Percentiles rank a stretch among this genome's conserved stretches.
Evolutionary conservation across 2,113 vertebrate genomes (phyloP).

Genomic region (Pterocles gutturalis): DNA sequence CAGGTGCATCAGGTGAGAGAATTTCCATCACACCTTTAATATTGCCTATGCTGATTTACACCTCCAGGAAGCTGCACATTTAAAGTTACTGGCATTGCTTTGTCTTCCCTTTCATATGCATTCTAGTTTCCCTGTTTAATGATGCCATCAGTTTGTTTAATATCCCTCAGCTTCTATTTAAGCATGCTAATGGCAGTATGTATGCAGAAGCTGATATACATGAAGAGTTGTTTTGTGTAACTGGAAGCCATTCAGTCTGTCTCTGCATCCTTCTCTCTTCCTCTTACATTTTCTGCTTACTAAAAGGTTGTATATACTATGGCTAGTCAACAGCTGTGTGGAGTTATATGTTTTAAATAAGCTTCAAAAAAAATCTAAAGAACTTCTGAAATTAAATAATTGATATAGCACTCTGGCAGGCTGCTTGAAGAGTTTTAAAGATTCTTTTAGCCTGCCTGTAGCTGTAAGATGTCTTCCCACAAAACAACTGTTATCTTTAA

Average conservation of each 20-base stretch:
- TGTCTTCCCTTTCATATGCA: neutral
- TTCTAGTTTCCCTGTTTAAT: neutral
- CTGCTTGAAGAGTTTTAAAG: slow-evolving; percentile 17
- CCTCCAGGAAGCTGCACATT: neutral
- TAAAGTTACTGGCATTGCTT: slow-evolving; percentile 23
- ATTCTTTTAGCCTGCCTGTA: slow-evolving; percentile 20
- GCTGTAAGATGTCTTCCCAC: slow-evolving; percentile 6
- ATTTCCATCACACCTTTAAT: neutral
- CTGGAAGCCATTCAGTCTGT: neutral
- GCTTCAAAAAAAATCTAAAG: neutral
- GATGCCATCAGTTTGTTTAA: neutral
- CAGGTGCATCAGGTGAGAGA: neutral
- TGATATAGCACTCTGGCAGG: neutral
- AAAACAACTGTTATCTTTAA: slow-evolving; percentile 46
- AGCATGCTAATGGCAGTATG: neutral
- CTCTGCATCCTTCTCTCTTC: neutral
- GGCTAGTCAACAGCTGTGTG: neutral
- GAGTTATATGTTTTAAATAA: neutral
- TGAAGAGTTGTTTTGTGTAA: neutral
- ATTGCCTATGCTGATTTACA: neutral
- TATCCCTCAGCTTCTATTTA: neutral
- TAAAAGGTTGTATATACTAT: neutral
- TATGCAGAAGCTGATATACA: neutral
- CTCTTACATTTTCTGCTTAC: neutral
- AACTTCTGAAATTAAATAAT: slow-evolving; percentile 30